Evolutionary conservation across 2,113 vertebrate species (phyloP).

Genomic region (Chauna torquata): DNA sequence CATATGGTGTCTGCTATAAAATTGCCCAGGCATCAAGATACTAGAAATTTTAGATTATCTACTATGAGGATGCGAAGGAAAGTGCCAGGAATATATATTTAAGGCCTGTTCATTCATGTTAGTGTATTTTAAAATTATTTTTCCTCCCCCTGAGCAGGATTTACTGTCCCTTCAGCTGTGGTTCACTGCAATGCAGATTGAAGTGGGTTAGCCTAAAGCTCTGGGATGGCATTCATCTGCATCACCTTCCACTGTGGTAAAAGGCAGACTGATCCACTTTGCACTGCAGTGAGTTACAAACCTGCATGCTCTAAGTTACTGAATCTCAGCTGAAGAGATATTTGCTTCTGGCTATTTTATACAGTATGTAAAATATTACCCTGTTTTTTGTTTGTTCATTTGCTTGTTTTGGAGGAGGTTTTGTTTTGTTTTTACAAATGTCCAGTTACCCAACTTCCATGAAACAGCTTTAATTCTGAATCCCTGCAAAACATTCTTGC

Average conservation of each 20-base stretch:
- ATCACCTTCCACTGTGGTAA: background rate
- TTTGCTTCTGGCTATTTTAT: background rate
- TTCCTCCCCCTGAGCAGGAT: background rate
- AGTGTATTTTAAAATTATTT: background rate
- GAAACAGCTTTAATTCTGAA: background rate
- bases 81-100: background rate
- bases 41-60: background rate
- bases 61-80: background rate
- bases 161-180: background rate
- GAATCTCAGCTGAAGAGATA: background rate
- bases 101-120: background rate
- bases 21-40: background rate
- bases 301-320: background rate
- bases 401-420: background rate
- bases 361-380: background rate
- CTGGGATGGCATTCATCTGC: background rate
- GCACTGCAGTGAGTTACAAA: background rate
- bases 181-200: background rate
- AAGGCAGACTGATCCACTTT: background rate
- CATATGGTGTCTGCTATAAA: background rate
- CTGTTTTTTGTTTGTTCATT: background rate
- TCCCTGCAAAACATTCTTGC: background rate
- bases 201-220: background rate
- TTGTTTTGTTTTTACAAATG: background rate
- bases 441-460: background rate